Conservation (phyloP, 2,888 invertebrate species). For the Epinotia nisella region DNA sequence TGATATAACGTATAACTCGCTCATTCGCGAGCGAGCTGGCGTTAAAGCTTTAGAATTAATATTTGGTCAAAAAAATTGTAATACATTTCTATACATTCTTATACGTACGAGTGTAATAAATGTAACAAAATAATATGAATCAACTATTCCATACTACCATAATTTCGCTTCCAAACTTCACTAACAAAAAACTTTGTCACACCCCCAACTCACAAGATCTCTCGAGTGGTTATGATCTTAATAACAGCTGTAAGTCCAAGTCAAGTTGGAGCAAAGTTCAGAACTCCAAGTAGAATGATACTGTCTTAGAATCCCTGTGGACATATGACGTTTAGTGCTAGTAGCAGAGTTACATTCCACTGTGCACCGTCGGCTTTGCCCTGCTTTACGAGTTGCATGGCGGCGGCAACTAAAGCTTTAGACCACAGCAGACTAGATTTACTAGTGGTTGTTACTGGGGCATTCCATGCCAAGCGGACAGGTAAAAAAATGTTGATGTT, state of each 20-base stretch:
- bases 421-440: conserved; percentile 17
- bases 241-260: conserved; percentile 21
- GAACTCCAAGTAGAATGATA: background rate
- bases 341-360: conserved; percentile 21
- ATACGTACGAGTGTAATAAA: background rate
- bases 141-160: background rate
- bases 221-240: conserved; percentile 21
- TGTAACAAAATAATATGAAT: background rate
- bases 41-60: too few species aligned
- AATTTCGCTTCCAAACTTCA: background rate
- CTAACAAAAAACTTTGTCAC: conserved; percentile 18
- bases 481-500: too few species aligned
- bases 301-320: background rate
- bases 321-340: conserved; percentile 8
- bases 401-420: conserved; percentile 12
- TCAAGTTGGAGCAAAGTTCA: conserved; percentile 9
- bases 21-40: too few species aligned
- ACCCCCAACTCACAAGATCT: conserved; percentile 15
- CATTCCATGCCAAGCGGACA: too few species aligned
- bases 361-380: conserved; percentile 31
- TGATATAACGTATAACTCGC: too few species aligned
- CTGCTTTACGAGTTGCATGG: conserved; percentile 26
- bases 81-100: too few species aligned
- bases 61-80: too few species aligned
- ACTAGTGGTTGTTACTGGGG: conserved; percentile 9